Evolutionary conservation across 2,113 vertebrate genomes (phyloP).

Genomic region (Cygnus atratus): DNA sequence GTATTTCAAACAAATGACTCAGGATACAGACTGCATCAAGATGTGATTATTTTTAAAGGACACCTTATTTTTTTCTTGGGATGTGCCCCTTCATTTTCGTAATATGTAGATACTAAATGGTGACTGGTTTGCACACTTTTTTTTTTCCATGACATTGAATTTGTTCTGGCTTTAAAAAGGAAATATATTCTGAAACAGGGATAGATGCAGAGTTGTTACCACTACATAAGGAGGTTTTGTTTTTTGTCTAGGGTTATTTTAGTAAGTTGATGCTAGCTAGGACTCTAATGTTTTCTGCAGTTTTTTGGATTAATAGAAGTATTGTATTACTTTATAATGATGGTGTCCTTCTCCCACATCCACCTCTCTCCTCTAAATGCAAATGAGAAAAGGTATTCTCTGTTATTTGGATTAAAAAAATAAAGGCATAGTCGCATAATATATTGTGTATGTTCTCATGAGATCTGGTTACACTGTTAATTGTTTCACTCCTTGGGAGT

Average conservation of each 20-base stretch:
- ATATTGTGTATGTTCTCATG: neutral
- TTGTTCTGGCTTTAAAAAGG: neutral
- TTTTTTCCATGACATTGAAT: neutral
- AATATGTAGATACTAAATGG: neutral
- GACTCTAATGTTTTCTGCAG: neutral
- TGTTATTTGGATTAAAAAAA: neutral
- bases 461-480: neutral
- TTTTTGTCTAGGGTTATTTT: neutral
- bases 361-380: neutral
- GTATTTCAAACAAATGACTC: slow-evolving; percentile 42
- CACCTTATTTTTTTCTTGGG: slow-evolving; percentile 6
- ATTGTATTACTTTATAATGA: neutral
- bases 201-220: neutral
- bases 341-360: neutral
- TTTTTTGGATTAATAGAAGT: neutral
- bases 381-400: neutral
- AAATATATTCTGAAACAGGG: neutral
- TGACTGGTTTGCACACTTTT: neutral
- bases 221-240: neutral
- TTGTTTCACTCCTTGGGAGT: neutral
- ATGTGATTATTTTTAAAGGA: slow-evolving; percentile 40
- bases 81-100: neutral
- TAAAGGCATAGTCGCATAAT: fast-evolving
- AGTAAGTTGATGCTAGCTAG: neutral
- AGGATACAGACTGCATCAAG: neutral